Percentiles rank a stretch among this genome's conserved stretches.
phyloP scores from a whole-genome alignment of 30 jellyfish, hydroid and myxozoan genomes.

The Turritopsis dohrnii region DNA sequence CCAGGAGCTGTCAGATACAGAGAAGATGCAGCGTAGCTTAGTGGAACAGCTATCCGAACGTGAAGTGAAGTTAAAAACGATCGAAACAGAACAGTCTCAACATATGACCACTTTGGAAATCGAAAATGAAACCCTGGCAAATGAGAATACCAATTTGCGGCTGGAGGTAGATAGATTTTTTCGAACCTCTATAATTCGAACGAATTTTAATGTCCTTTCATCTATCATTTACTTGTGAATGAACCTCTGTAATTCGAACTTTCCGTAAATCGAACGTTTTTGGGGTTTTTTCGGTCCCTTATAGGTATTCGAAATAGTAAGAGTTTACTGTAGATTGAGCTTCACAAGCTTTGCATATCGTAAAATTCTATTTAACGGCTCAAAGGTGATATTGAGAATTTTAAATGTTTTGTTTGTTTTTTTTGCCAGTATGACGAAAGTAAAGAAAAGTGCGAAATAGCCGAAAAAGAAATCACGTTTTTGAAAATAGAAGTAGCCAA shows the following conservation, averaged over 20 bases:
- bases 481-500: slow-evolving; percentile 12
- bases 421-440: slow-evolving; percentile 12
- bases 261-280: too few species aligned
- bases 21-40: background rate
- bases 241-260: too few species aligned
- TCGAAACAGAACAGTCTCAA: background rate
- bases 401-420: background rate
- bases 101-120: background rate
- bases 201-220: too few species aligned
- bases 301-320: too few species aligned
- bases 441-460: slow-evolving; percentile 12
- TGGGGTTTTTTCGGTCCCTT: too few species aligned
- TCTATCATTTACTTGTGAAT: too few species aligned
- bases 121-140: slow-evolving; percentile 1
- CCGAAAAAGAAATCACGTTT: slow-evolving; percentile 23
- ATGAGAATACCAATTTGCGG: background rate
- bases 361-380: too few species aligned
- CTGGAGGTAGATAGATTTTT: background rate
- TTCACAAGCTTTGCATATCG: too few species aligned
- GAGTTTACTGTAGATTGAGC: too few species aligned
- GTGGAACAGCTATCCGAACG: slow-evolving; percentile 1
- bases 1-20: background rate
- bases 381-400: too few species aligned
- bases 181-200: too few species aligned
- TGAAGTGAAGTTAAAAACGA: background rate